These are phyloP conservation scores for Pionites leucogaster DNA, from an alignment of 2,113 vertebrate genomes.

Conservation along the genomic window DNA sequence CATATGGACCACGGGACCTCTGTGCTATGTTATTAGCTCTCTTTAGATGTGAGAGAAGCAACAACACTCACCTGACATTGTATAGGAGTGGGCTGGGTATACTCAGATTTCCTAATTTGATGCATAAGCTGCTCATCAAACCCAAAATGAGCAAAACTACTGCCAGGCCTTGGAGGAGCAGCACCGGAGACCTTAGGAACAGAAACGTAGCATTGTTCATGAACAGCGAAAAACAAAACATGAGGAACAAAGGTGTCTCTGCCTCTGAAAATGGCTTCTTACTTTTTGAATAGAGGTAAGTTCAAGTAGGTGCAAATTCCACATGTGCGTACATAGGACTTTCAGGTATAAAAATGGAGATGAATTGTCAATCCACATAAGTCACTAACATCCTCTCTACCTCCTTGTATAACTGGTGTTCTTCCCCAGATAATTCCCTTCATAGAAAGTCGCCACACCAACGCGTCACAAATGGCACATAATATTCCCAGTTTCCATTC, in stretches of 20 bases:
- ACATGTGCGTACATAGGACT: not conserved
- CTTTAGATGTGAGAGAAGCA: not conserved
- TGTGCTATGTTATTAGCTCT: fast-evolving
- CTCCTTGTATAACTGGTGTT: not conserved
- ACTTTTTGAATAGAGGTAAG: not conserved
- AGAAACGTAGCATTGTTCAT: not conserved
- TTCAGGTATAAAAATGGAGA: not conserved
- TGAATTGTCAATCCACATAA: not conserved
- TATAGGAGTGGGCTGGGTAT: slow-evolving; percentile 98
- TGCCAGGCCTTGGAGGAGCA: slow-evolving; percentile 91
- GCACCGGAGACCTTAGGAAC: slow-evolving; percentile 92
- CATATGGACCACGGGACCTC: not conserved
- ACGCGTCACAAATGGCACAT: not conserved
- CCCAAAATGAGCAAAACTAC: slow-evolving; percentile 96
- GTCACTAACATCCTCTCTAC: not conserved
- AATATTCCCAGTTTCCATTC: not conserved
- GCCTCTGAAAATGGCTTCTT: not conserved
- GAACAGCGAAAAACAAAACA: not conserved
- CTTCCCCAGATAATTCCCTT: not conserved
- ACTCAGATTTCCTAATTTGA: slow-evolving; percentile 97
- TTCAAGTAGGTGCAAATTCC: not conserved
- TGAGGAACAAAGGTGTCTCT: fast-evolving
- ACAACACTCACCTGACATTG: slow-evolving; percentile 90
- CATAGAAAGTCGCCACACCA: not conserved
- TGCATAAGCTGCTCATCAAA: slow-evolving; percentile 99